phyloP scores from a whole-genome alignment of 1,140 invertebrate genomes.

The Chymomyza costata region DNA sequence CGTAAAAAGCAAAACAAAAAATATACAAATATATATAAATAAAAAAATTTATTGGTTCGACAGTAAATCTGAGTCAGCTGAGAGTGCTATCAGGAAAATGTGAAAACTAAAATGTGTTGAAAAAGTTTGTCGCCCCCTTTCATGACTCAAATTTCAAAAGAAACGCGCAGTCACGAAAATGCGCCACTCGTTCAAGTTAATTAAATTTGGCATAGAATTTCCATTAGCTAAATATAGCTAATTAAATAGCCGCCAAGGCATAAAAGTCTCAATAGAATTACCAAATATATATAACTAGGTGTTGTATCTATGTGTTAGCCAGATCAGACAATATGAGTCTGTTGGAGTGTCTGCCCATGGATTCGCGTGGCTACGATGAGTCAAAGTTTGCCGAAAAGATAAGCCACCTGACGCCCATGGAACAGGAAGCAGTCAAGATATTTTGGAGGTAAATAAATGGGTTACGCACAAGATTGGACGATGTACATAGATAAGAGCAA shows the following conservation, averaged over 20 bases:
- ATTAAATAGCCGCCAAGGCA: constrained; percentile 41
- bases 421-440: constrained; percentile 70
- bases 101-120: constrained; percentile 6
- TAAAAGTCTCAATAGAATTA: constrained; percentile 16
- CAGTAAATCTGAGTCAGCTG: constrained; percentile 39
- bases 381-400: constrained; percentile 65
- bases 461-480: too few relatives aligned
- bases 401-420: constrained; percentile 63
- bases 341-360: constrained; percentile 22
- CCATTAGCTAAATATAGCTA: constrained; percentile 43
- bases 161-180: constrained; percentile 26
- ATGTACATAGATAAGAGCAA: too few relatives aligned
- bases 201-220: constrained; percentile 50
- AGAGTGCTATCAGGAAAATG: constrained; percentile 9
- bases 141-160: constrained; percentile 3
- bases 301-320: too few relatives aligned
- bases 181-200: constrained; percentile 28
- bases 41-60: background rate
- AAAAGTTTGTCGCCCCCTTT: constrained; percentile 14
- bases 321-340: constrained; percentile 27
- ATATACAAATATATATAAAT: constrained; percentile 11
- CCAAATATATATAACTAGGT: too few relatives aligned
- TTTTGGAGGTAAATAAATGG: constrained; percentile 74
- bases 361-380: constrained; percentile 56
- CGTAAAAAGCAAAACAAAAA: constrained; percentile 20